Conservation (phyloP, 2,797 vertebrate species). For the Oophaga sylvatica region DNA sequence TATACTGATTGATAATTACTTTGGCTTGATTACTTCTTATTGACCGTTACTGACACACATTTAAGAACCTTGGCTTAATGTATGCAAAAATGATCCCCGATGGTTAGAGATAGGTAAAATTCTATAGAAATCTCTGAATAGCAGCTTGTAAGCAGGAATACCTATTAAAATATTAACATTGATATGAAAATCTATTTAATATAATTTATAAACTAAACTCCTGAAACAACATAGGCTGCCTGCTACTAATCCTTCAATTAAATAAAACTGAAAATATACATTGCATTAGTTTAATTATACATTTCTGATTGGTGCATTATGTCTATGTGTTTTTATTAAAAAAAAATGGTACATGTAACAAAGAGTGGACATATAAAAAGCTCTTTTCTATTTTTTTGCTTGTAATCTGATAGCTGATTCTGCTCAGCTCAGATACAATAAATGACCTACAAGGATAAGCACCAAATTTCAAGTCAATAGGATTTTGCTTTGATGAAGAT, state of each 20-base stretch:
- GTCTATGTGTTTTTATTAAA: not conserved
- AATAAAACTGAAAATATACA: too few species aligned
- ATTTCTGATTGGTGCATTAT: not conserved
- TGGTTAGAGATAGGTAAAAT: not conserved
- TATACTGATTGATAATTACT: not conserved
- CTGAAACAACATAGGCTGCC: too few species aligned
- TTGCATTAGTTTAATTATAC: too few species aligned
- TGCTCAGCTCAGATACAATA: slow-evolving; percentile 44
- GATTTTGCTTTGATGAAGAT: slow-evolving; percentile 47
- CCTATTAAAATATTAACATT: not conserved
- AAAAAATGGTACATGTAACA: not conserved
- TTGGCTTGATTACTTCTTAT: slow-evolving; percentile 6
- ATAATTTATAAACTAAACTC: too few species aligned
- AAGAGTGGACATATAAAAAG: not conserved
- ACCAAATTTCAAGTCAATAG: slow-evolving; percentile 42
- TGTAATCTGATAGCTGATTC: not conserved
- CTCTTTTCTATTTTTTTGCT: not conserved
- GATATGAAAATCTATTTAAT: not conserved
- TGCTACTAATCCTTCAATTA: too few species aligned
- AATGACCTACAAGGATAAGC: slow-evolving; percentile 49
- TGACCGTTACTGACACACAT: not conserved
- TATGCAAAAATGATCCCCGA: not conserved
- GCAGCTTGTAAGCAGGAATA: not conserved
- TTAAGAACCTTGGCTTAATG: slow-evolving; percentile 6
- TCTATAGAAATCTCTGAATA: not conserved